Conservation (phyloP, 2,797 vertebrate genomes). For the Cheirogaleus major region DNA sequence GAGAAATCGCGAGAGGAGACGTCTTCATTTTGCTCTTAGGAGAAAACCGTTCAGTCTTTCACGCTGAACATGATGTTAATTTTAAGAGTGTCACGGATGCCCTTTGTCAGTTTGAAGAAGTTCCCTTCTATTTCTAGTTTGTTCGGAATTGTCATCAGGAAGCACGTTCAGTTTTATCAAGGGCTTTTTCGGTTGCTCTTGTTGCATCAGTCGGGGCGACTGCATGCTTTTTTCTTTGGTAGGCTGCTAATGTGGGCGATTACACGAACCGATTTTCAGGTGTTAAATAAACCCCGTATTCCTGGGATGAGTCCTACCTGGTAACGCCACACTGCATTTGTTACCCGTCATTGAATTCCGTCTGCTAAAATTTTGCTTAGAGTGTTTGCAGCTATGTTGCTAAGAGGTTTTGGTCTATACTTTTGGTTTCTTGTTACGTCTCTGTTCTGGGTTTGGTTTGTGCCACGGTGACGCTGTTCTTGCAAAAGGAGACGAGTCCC, state of each 20-base stretch:
- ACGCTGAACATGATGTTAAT: fast-evolving
- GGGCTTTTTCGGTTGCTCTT: fast-evolving
- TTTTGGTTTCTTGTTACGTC: fast-evolving
- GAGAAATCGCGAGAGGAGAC: not conserved
- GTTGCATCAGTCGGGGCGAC: not conserved
- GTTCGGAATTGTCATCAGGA: not conserved
- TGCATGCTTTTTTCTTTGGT: too few relatives aligned
- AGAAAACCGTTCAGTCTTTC: too few relatives aligned
- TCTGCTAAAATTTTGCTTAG: not conserved
- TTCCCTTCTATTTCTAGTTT: not conserved
- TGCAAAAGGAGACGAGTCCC: fast-evolving
- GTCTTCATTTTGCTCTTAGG: not conserved
- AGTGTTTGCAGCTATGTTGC: fast-evolving
- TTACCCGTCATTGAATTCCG: not conserved
- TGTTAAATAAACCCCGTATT: not conserved
- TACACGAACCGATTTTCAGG: not conserved
- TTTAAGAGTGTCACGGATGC: fast-evolving
- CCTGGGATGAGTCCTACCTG: not conserved
- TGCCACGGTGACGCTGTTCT: fast-evolving
- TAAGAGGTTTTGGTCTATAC: fast-evolving
- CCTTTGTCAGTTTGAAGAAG: too few relatives aligned
- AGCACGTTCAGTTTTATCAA: not conserved
- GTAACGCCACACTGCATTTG: fast-evolving
- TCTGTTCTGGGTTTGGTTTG: too few relatives aligned
- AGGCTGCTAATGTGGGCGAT: not conserved